Evolutionary conservation across 1,140 invertebrate species (phyloP), one percentile per base, ranked within the genome.

Genomic region (Ceratoteleas bidentatus): DNA sequence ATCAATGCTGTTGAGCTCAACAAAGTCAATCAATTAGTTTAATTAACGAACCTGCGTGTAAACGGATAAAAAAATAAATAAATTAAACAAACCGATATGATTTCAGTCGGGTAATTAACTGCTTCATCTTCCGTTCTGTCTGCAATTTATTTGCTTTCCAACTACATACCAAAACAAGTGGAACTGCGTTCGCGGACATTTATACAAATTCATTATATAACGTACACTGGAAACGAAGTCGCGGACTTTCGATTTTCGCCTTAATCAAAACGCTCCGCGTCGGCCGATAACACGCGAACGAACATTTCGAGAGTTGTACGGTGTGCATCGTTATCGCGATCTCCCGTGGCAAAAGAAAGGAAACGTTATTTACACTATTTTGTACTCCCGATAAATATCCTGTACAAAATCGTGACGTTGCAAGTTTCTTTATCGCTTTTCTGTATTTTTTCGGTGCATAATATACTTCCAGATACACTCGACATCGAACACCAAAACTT

Each of bases 401-500:
- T 73, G 54, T 73, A 79, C 76, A 79, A 62, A 79, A 79, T 66
- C n/a, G 34, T 61, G 61, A 62, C 40, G 52, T 75, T 34, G 58
- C n/a, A n/a, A n/a, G n/a, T n/a, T n/a, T n/a, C n/a, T n/a, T n/a
- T n/a, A n/a, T n/a, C n/a, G n/a, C n/a, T n/a, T n/a, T n/a, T n/a
- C n/a, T n/a, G n/a, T n/a, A n/a, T n/a, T n/a, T n/a, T 68, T 61
- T 66, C 47, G 13, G 60, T 72, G 54, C n/a, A 43, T 77, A 76
- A 66, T 60, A 68, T 81, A 0, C 33, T 68, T 75, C 34, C 58
- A 73, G 57, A 73, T 68, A 77, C 70, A 73, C 16, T 76, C 62
- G 66, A 82, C 80, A 82, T 77, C 73, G 38, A 76, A 82, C 80
- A 82, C 86, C 86, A 86, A 88, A 65, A 52, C 80, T 84, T 77